Percentiles rank a stretch among this genome's conserved stretches.
These are phyloP conservation scores for Corythucha ciliata DNA, from an alignment of 2,888 invertebrate genomes.

Conservation along the genomic window DNA sequence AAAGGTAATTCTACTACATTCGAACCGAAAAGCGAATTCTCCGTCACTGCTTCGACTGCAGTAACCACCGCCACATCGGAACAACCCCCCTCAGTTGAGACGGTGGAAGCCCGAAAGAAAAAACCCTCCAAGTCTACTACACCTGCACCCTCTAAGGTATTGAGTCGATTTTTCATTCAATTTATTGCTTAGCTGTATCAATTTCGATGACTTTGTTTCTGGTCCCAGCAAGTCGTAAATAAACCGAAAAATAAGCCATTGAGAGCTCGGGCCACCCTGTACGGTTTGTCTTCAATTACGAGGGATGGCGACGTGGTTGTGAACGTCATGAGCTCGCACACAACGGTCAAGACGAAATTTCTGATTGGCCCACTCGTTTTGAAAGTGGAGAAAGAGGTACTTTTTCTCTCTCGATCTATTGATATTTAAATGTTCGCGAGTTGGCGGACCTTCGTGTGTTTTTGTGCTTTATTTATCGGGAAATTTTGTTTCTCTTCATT, in stretches of 20 bases:
- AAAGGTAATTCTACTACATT: too few species aligned
- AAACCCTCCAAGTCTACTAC: too few species aligned
- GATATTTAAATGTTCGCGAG: background rate
- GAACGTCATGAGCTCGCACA: slow-evolving; percentile 66
- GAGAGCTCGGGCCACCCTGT: slow-evolving; percentile 65
- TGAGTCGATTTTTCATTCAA: too few species aligned
- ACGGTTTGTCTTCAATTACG: slow-evolving; percentile 67
- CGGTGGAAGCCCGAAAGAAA: too few species aligned
- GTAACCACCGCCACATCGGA: background rate
- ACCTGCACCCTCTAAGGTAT: too few species aligned
- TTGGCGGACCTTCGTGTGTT: too few species aligned
- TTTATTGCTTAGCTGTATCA: too few species aligned
- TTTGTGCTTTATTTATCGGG: too few species aligned
- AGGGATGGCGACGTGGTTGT: slow-evolving; percentile 72
- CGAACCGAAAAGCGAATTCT: too few species aligned
- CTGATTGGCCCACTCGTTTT: slow-evolving; percentile 68
- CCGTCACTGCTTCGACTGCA: background rate
- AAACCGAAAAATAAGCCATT: slow-evolving; percentile 38
- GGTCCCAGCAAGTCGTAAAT: slow-evolving; percentile 18
- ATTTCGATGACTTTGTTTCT: too few species aligned
- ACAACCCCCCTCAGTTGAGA: slow-evolving; percentile 16
- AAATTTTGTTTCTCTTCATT: slow-evolving; percentile 10
- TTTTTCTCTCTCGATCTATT: slow-evolving; percentile 11
- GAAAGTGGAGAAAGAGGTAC: slow-evolving; percentile 66
- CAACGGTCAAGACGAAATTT: slow-evolving; percentile 74